phyloP scores from a whole-genome alignment of 1,140 invertebrate species.

The Sarcophaga peregrina region DNA sequence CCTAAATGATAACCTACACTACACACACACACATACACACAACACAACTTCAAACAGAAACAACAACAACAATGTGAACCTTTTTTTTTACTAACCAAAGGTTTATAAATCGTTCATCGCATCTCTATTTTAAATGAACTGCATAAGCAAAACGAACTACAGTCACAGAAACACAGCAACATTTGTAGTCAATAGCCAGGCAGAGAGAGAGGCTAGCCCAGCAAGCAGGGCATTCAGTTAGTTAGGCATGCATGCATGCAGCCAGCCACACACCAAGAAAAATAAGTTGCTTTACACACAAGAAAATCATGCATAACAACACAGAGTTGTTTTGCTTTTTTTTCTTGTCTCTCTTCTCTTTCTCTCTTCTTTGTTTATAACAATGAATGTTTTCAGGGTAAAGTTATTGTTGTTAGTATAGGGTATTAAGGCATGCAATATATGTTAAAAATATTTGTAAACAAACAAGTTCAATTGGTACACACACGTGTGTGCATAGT shows the following conservation, averaged over 20 bases:
- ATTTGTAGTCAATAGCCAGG: no score
- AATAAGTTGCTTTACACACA: conserved; percentile 39
- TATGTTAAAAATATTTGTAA: conserved; percentile 32
- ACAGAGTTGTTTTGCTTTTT: not conserved
- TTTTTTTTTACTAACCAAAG: not conserved
- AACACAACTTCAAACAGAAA: conserved; percentile 2
- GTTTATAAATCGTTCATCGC: not conserved
- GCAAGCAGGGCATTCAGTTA: not conserved
- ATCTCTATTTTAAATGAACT: conserved; percentile 14
- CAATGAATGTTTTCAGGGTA: no score
- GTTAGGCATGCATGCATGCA: not conserved
- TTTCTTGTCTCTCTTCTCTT: not conserved
- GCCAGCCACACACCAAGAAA: conserved; percentile 36
- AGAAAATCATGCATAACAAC: conserved; percentile 13
- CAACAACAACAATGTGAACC: not conserved
- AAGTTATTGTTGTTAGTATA: not conserved
- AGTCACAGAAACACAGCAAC: no score
- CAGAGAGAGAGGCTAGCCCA: no score
- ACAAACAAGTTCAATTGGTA: conserved; percentile 35
- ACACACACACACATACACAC: not conserved
- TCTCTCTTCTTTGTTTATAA: no score
- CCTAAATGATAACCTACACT: not conserved
- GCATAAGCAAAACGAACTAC: no score
- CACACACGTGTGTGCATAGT: not conserved
- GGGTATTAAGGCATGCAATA: not conserved